Percentiles rank a stretch among this genome's conserved stretches.
These are phyloP conservation scores for Microctonus hyperodae DNA, from an alignment of 2,888 invertebrate species.

Conservation along the genomic window DNA sequence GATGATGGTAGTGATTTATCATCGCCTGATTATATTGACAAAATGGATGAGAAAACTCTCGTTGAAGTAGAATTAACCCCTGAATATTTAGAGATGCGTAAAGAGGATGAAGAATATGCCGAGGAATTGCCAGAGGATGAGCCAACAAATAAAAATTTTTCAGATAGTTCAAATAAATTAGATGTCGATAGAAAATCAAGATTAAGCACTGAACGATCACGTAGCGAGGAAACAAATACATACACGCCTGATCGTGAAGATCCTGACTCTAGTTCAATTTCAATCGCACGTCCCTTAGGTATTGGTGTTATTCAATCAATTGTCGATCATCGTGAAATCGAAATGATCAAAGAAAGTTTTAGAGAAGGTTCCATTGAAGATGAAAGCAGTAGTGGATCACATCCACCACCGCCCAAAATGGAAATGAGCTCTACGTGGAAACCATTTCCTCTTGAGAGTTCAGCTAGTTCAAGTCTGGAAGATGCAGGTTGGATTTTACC, in stretches of 20 bases:
- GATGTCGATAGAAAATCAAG: constrained; percentile 65
- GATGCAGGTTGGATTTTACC: constrained; percentile 84
- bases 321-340: constrained; percentile 57
- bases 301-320: constrained; percentile 69
- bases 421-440: constrained; percentile 81
- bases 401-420: constrained; percentile 67
- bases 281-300: constrained; percentile 80
- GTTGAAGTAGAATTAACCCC: constrained; percentile 69
- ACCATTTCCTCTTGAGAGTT: constrained; percentile 84
- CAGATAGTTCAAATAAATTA: constrained; percentile 44
- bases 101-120: constrained; percentile 67
- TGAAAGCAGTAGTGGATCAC: constrained; percentile 53
- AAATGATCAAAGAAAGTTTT: constrained; percentile 50
- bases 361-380: constrained; percentile 52
- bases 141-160: constrained; percentile 40
- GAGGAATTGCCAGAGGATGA: constrained; percentile 64
- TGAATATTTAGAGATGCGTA: constrained; percentile 73
- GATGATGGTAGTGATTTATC: constrained; percentile 58
- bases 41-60: constrained; percentile 59
- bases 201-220: constrained; percentile 76
- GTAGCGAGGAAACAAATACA: constrained; percentile 80
- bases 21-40: constrained; percentile 59
- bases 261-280: constrained; percentile 70
- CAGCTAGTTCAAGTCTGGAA: constrained; percentile 85
- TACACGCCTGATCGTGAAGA: constrained; percentile 71